These are phyloP conservation scores for Nephrotoma appendiculata DNA, from an alignment of 2,888 invertebrate genomes.

Conservation along the genomic window DNA sequence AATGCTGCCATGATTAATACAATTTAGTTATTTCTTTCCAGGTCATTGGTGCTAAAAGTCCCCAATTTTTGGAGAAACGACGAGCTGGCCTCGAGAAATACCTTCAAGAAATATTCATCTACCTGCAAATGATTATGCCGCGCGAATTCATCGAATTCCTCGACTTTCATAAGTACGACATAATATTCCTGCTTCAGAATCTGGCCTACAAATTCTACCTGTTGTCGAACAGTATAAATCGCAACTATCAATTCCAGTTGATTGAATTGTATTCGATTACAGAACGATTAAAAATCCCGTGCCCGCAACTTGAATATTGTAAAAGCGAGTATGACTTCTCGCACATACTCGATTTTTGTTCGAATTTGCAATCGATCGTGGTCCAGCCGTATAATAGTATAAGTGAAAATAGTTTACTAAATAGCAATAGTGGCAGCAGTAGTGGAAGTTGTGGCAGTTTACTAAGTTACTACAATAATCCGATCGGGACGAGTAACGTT, in stretches of 20 bases:
- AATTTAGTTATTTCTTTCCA: constrained; percentile 8
- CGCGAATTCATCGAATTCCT: constrained; percentile 69
- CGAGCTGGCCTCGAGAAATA: constrained; percentile 68
- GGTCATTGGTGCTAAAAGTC: constrained; percentile 77
- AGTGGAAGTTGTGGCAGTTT: neutral
- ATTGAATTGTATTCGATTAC: constrained; percentile 80
- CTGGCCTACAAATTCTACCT: constrained; percentile 43
- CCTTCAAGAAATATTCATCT: constrained; percentile 58
- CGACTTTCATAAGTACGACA: constrained; percentile 79
- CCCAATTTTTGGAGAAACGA: constrained; percentile 73
- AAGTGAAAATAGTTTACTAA: constrained; percentile 21
- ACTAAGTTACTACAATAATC: neutral
- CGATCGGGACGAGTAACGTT: constrained; percentile 72
- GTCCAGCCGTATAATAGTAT: constrained; percentile 13
- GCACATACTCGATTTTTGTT: constrained; percentile 78
- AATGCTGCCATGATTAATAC: neutral
- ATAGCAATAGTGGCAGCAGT: constrained; percentile 36
- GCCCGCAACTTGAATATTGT: constrained; percentile 61
- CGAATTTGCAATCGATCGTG: constrained; percentile 45
- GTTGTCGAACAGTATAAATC: neutral
- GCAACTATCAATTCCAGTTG: constrained; percentile 8
- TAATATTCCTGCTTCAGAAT: constrained; percentile 70
- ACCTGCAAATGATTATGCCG: constrained; percentile 66
- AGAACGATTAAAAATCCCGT: constrained; percentile 71
- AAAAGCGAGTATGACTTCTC: constrained; percentile 79